Conservation (phyloP, 1,140 invertebrate genomes). For the Cheumatopsyche charites region DNA sequence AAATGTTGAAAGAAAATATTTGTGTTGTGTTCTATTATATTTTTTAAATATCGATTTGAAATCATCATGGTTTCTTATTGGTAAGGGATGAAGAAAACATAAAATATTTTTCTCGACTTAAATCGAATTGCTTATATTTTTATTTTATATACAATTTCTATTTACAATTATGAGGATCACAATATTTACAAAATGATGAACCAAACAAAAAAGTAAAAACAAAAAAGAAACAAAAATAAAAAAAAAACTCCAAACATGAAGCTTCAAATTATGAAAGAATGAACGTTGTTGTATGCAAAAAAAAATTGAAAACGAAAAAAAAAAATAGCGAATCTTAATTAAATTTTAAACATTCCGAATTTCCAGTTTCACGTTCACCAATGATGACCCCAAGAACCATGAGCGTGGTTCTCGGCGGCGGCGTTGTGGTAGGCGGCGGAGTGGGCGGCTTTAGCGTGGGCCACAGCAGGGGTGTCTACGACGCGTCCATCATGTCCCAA, state of each 20-base stretch:
- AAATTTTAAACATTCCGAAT: too few relatives aligned
- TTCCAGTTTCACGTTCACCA: background rate
- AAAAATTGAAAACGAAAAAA: too few relatives aligned
- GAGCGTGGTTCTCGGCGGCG: conserved; percentile 49
- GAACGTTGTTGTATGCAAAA: too few relatives aligned
- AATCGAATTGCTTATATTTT: conserved; percentile 14
- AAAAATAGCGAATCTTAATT: background rate
- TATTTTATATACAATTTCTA: conserved; percentile 2
- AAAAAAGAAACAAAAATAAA: background rate
- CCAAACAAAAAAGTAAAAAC: background rate
- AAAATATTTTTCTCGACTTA: conserved; percentile 5
- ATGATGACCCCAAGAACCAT: conserved; percentile 25
- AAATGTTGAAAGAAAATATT: too few relatives aligned
- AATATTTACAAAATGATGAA: conserved; percentile 3
- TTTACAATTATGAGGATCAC: background rate
- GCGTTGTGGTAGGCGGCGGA: conserved; percentile 56
- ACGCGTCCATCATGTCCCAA: conserved; percentile 50
- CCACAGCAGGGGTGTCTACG: conserved; percentile 57
- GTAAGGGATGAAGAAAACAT: too few relatives aligned
- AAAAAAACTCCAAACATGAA: background rate
- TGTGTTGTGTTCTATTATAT: too few relatives aligned
- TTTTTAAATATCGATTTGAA: too few relatives aligned
- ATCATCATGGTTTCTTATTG: too few relatives aligned
- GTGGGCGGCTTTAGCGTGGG: conserved; percentile 58
- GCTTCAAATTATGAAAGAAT: too few relatives aligned